Conservation (phyloP, 2,113 vertebrate genomes). For the Odocoileus virginianus region DNA sequence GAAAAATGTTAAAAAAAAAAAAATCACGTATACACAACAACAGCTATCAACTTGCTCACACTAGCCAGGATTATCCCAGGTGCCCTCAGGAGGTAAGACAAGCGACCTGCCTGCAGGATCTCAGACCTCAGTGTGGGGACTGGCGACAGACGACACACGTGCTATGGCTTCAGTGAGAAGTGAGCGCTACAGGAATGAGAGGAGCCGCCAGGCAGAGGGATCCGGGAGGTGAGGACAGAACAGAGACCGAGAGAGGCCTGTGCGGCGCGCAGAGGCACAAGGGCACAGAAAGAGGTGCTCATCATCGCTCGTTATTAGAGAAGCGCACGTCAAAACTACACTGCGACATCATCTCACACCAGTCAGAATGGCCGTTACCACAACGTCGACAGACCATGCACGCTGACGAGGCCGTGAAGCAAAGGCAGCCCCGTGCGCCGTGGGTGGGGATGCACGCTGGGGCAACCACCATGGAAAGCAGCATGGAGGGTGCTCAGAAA, state of each 20-base stretch:
- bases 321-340: not conserved
- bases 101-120: not conserved
- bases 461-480: not conserved
- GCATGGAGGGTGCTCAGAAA: rapidly evolving
- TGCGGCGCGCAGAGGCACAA: not conserved
- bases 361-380: not conserved
- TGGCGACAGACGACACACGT: not conserved
- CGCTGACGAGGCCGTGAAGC: not conserved
- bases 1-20: not conserved
- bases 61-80: not conserved
- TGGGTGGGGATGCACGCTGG: not conserved
- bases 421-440: not conserved
- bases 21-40: not conserved
- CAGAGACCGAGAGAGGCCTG: not conserved
- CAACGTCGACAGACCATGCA: not conserved
- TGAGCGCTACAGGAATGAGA: not conserved
- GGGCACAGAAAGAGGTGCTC: not conserved
- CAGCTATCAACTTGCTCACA: not conserved
- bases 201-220: no score
- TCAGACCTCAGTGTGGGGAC: not conserved
- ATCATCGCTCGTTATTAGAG: not conserved
- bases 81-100: not conserved
- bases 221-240: not conserved
- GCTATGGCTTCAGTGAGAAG: not conserved
- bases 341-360: not conserved